Percentiles rank a stretch among this genome's conserved stretches.
Conservation (phyloP, 2,113 vertebrate genomes). For the Xenotilapia longispinis region DNA sequence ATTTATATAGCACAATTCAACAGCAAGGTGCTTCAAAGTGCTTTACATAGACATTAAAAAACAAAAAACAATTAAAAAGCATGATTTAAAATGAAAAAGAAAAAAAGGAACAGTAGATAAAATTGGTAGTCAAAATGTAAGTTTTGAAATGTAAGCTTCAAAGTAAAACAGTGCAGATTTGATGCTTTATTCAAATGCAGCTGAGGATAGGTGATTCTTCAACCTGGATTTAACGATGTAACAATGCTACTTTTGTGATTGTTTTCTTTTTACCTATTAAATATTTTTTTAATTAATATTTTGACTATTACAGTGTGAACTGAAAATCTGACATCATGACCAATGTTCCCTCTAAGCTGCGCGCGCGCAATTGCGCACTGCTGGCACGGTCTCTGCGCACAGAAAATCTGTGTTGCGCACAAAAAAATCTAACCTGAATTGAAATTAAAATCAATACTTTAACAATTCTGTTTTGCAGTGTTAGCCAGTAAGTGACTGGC, state of each 20-base stretch:
- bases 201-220: neutral
- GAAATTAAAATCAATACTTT: neutral
- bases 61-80: neutral
- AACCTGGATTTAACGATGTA: neutral
- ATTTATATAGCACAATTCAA: neutral
- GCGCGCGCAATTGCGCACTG: neutral
- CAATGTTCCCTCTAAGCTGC: neutral
- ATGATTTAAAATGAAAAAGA: rapidly evolving
- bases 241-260: neutral
- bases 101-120: rapidly evolving
- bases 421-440: neutral
- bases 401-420: rapidly evolving
- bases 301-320: neutral
- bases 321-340: neutral
- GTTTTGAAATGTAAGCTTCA: neutral
- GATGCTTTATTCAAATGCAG: neutral
- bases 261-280: neutral
- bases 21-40: neutral
- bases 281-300: neutral
- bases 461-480: neutral
- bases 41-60: neutral
- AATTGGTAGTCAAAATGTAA: rapidly evolving
- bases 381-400: neutral
- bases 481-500: too few relatives aligned
- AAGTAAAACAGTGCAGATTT: neutral